Evolutionary conservation across 2,888 invertebrate genomes (phyloP).

Genomic region (Pterobdella sp.): DNA sequence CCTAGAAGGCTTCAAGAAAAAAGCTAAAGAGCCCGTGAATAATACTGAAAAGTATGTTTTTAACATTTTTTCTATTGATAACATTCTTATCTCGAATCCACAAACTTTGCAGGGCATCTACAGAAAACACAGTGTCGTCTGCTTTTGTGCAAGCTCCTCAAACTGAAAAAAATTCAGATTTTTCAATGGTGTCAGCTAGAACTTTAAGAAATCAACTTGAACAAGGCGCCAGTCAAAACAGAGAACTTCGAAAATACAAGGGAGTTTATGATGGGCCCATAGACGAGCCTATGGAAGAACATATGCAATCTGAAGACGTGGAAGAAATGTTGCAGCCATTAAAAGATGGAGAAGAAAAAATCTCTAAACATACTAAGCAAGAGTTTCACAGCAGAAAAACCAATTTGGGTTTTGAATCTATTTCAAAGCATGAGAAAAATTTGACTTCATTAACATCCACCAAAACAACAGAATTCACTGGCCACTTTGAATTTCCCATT

Average conservation of each 20-base stretch:
- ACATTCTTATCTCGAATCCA: no score
- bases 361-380: slow-evolving; percentile 29
- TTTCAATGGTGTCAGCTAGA: background rate
- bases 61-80: background rate
- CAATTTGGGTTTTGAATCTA: slow-evolving; percentile 35
- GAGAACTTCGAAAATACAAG: no score
- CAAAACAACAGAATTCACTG: slow-evolving; percentile 29
- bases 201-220: no score
- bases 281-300: slow-evolving; percentile 26
- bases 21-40: background rate
- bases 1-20: background rate
- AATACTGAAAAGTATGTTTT: background rate
- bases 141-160: background rate
- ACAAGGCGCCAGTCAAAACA: no score
- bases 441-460: slow-evolving; percentile 32
- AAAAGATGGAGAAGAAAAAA: slow-evolving; percentile 35
- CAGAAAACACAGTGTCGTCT: background rate
- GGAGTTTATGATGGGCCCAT: background rate
- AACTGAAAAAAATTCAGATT: background rate
- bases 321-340: slow-evolving; percentile 36
- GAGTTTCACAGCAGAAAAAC: slow-evolving; percentile 35
- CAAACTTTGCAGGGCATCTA: background rate
- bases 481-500: slow-evolving; percentile 48
- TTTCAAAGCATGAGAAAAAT: slow-evolving; percentile 36
- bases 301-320: slow-evolving; percentile 35